phyloP scores from a whole-genome alignment of 2,797 vertebrate genomes.

The Jordanella pulchra region DNA sequence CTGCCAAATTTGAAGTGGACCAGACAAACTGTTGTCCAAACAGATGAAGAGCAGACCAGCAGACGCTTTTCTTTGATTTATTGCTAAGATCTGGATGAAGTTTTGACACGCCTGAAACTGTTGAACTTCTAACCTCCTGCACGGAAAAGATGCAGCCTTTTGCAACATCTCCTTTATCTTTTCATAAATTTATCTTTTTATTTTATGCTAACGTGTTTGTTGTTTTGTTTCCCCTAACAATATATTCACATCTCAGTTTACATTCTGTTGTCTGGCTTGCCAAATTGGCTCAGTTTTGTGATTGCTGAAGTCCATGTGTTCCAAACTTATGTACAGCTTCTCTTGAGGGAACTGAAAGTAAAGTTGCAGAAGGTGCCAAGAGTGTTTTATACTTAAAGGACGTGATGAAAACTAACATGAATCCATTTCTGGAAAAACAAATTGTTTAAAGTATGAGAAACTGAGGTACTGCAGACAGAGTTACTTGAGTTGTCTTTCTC shows the following conservation, averaged over 20 bases:
- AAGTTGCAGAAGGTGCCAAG: background rate
- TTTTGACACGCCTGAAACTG: conserved; percentile 1
- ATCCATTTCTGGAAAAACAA: conserved; percentile 5
- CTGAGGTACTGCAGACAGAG: conserved; percentile 7
- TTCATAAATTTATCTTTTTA: background rate
- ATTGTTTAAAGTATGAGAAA: conserved; percentile 32
- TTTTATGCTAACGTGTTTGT: background rate
- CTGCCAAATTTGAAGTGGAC: conserved; percentile 1
- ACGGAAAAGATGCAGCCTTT: background rate
- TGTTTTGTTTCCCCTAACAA: background rate
- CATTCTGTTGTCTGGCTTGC: background rate
- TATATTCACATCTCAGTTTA: conserved; percentile 4
- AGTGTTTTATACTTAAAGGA: conserved; percentile 17
- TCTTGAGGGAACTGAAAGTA: conserved; percentile 3
- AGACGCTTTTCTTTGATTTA: background rate
- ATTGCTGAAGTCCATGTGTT: conserved; percentile 8
- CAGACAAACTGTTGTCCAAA: background rate
- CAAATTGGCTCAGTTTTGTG: background rate
- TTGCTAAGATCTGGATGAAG: background rate
- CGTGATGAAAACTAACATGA: conserved; percentile 25
- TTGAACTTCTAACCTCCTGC: conserved; percentile 11
- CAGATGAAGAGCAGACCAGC: conserved; percentile 7
- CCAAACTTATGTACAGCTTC: conserved; percentile 1
- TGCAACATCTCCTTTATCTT: background rate
- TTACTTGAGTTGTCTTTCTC: conserved; percentile 36